Evolutionary conservation across 2,113 vertebrate species (phyloP).

Genomic region (Heloderma charlesbogerti): DNA sequence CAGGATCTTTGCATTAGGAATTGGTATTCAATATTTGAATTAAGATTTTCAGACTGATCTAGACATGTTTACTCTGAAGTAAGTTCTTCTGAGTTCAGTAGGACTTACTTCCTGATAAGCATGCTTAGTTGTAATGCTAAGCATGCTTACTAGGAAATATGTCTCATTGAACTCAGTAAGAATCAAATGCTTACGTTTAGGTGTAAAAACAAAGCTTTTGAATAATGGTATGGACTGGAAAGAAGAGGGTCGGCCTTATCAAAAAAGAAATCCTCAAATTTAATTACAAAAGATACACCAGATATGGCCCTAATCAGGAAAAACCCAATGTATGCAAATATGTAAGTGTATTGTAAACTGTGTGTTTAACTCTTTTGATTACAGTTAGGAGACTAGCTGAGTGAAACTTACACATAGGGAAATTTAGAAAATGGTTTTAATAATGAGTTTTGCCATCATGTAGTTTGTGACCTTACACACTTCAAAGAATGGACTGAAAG

Average conservation of each 20-base stretch:
- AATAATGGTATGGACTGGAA: background rate
- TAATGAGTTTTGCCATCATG: slow-evolving; percentile 31
- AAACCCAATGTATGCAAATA: background rate
- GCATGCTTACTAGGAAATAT: background rate
- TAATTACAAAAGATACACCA: background rate
- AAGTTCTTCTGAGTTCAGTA: background rate
- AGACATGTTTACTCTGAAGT: background rate
- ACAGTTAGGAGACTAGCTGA: slow-evolving; percentile 42
- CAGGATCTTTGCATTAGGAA: background rate
- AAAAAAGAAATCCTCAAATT: background rate
- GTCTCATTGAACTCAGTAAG: background rate
- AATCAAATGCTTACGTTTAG: background rate
- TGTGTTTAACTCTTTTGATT: slow-evolving; percentile 15
- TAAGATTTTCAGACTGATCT: background rate
- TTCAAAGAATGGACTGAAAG: slow-evolving; percentile 7
- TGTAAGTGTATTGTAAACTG: background rate
- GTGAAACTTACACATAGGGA: slow-evolving; percentile 19
- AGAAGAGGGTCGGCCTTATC: background rate
- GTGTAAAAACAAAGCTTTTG: background rate
- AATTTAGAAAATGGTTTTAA: background rate
- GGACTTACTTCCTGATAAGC: background rate
- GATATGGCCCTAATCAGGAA: background rate
- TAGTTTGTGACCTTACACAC: slow-evolving; percentile 31
- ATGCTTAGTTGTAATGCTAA: background rate
- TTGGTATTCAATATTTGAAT: background rate